These are phyloP conservation scores for Carollia perspicillata DNA, from an alignment of 2,113 vertebrate species.

Conservation along the genomic window DNA sequence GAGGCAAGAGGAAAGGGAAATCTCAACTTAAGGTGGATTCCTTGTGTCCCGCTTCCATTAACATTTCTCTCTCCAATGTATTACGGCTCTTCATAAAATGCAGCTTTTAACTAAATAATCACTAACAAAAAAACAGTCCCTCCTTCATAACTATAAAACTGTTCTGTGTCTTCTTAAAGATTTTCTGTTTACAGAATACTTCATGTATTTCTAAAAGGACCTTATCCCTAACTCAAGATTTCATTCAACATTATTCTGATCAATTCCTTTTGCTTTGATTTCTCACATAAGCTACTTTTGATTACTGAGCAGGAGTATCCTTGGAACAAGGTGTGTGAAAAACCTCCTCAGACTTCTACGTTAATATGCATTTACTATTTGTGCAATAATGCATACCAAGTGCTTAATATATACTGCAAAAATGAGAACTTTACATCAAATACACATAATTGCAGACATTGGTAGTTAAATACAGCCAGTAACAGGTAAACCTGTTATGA, in stretches of 20 bases:
- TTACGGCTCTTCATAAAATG: neutral
- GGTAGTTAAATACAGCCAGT: neutral
- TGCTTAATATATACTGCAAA: neutral
- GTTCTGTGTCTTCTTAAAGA: slow-evolving; percentile 6
- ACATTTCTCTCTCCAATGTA: neutral
- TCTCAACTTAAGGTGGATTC: neutral
- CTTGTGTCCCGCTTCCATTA: neutral
- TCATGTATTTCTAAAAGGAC: neutral
- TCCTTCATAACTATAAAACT: neutral
- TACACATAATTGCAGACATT: neutral
- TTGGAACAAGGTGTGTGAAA: slow-evolving; percentile 4
- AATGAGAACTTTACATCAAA: neutral
- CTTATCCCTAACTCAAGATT: neutral
- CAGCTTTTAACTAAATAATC: slow-evolving; percentile 24
- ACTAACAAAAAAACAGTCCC: neutral
- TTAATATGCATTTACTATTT: neutral
- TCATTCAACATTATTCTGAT: neutral
- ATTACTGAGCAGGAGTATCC: neutral
- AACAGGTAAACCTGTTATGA: neutral
- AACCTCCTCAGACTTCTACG: neutral
- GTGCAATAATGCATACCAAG: neutral
- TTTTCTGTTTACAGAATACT: neutral
- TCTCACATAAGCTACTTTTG: neutral
- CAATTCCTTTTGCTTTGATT: slow-evolving; percentile 12
- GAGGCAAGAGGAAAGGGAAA: neutral